Evolutionary conservation across 2,888 invertebrate genomes (phyloP).

Genomic region (Callinectes sapidus): DNA sequence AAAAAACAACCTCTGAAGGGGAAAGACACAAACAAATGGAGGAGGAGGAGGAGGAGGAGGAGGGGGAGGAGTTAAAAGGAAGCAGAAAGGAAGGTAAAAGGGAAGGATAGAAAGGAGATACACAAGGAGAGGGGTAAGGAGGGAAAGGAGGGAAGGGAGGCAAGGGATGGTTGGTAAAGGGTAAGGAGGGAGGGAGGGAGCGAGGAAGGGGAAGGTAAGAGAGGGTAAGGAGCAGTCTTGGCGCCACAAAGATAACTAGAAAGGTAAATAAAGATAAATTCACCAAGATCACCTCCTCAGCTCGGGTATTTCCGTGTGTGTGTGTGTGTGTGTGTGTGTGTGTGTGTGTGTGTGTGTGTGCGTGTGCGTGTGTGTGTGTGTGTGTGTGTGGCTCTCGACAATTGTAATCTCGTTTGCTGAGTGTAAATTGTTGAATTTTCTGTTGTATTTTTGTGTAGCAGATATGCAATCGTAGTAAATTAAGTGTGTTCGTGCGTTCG

Average conservation of each 20-base stretch:
- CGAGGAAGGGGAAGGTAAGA: background rate
- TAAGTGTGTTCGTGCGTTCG: constrained; percentile 5
- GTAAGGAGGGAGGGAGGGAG: background rate
- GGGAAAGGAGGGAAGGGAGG: background rate
- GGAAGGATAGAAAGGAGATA: background rate
- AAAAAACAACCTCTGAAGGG: constrained; percentile 22
- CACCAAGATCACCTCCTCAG: background rate
- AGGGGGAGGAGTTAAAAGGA: background rate
- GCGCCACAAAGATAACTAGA: background rate
- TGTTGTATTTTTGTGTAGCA: background rate
- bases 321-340: constrained; percentile 17
- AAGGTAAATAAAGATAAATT: constrained; percentile 28
- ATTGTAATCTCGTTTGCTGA: background rate
- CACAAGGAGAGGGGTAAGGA: background rate
- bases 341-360: constrained; percentile 44
- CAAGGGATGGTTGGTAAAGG: background rate
- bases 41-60: background rate
- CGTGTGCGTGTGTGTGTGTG: constrained; percentile 38
- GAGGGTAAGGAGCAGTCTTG: background rate
- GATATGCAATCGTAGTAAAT: too few relatives aligned
- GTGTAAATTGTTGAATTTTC: background rate
- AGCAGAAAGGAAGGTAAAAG: background rate
- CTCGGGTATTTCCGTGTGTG: constrained; percentile 27
- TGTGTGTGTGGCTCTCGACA: background rate
- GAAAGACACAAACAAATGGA: constrained; percentile 16